Percentiles rank a stretch among this genome's conserved stretches.
Evolutionary conservation across 2,113 vertebrate species (phyloP).

Genomic region (Apeltes quadracus): DNA sequence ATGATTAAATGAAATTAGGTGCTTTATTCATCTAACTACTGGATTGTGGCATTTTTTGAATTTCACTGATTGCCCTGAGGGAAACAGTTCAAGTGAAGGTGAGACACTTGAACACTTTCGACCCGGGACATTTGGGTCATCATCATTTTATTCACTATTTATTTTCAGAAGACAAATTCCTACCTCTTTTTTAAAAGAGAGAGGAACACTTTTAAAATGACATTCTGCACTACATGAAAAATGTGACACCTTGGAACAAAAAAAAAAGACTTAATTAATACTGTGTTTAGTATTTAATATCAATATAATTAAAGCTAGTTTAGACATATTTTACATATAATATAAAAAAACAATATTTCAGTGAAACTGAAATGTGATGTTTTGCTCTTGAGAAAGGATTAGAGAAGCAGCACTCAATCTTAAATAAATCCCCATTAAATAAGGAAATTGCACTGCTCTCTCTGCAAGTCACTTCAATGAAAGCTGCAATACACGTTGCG

Average conservation of each 20-base stretch:
- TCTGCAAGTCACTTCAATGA: conserved; percentile 49
- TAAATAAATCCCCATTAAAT: conserved; percentile 64
- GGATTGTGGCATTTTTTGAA: conserved; percentile 36
- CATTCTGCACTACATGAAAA: neutral
- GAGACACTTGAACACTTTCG: conserved; percentile 22
- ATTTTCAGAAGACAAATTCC: conserved; percentile 18
- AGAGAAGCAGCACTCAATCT: conserved; percentile 60
- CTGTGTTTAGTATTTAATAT: neutral
- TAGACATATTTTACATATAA: neutral
- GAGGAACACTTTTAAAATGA: neutral
- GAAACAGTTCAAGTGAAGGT: conserved; percentile 29
- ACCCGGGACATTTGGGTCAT: neutral
- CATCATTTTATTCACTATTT: neutral
- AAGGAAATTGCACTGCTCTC: conserved; percentile 51
- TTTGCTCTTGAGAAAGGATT: conserved; percentile 54
- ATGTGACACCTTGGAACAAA: neutral
- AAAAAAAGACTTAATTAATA: neutral
- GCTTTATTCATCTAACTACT: neutral
- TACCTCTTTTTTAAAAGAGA: neutral
- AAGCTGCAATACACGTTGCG: conserved; percentile 59
- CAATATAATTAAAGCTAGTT: neutral
- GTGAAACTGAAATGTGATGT: conserved; percentile 17
- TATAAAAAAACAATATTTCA: neutral
- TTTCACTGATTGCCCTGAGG: conserved; percentile 29
- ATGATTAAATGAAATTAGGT: conserved; percentile 22